A percentile compares a stretch with the other conserved stretches of the same genome.
These are phyloP conservation scores for Peromyscus nudipes DNA, from an alignment of 2,797 vertebrate genomes.

Conservation along the genomic window DNA sequence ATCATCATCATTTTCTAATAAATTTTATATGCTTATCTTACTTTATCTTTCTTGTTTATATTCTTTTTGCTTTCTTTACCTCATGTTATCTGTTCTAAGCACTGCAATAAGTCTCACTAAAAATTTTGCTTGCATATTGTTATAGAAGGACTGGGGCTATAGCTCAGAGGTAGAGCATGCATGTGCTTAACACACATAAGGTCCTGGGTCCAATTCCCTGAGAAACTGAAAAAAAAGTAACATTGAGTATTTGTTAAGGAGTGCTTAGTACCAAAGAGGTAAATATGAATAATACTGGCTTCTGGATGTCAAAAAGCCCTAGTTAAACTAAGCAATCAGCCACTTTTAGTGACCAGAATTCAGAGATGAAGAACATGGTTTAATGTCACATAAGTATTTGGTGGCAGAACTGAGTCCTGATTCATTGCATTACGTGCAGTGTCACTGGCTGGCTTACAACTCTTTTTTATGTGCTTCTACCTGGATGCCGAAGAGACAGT, in stretches of 20 bases:
- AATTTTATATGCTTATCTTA: neutral
- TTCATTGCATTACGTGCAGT: neutral
- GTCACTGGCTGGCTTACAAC: neutral
- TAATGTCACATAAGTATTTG: neutral
- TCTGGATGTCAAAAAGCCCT: neutral
- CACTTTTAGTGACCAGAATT: neutral
- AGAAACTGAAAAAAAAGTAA: neutral
- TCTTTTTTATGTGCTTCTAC: neutral
- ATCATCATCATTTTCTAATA: neutral
- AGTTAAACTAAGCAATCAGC: neutral
- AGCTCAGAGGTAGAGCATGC: neutral
- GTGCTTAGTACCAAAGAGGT: neutral
- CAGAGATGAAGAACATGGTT: neutral
- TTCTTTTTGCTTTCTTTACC: constrained; percentile 7
- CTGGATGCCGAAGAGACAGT: neutral
- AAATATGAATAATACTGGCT: neutral
- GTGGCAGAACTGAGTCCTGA: neutral
- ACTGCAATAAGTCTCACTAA: constrained; percentile 17
- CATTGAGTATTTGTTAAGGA: neutral
- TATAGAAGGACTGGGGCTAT: neutral
- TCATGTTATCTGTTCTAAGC: neutral
- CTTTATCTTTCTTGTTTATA: constrained; percentile 35
- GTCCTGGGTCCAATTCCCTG: neutral
- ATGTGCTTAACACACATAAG: neutral
- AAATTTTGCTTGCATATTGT: constrained; percentile 15